Conservation (phyloP, 37 sponge, comb jelly and placozoan species). For the Lycopodina hypogea region DNA sequence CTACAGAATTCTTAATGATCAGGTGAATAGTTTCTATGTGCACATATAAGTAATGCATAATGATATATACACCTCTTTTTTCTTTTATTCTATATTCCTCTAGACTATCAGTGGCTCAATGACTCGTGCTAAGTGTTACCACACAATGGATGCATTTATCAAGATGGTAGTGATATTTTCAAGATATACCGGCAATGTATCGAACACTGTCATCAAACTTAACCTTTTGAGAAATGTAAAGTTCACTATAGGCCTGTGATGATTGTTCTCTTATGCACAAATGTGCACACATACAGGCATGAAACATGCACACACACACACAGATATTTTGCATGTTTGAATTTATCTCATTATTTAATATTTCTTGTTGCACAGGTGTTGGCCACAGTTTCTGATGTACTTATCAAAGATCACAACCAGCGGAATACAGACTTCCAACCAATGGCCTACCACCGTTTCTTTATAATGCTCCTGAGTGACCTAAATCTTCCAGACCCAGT, state of each 20-base stretch:
- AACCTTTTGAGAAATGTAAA: constrained; percentile 91
- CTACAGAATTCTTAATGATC: constrained; percentile 83
- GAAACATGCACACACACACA: no score
- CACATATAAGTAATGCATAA: background rate
- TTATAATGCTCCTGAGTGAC: constrained; percentile 95
- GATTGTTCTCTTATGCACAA: background rate
- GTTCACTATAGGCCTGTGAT: background rate
- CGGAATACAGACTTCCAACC: constrained; percentile 87
- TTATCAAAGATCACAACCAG: constrained; percentile 92
- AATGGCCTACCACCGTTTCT: constrained; percentile 96
- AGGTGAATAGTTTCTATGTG: constrained; percentile 17
- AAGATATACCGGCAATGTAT: constrained; percentile 79
- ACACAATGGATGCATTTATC: constrained; percentile 98
- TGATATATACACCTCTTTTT: background rate
- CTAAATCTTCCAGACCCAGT: constrained; percentile 86
- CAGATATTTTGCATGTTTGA: no score
- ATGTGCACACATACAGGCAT: background rate
- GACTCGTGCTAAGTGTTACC: constrained; percentile 95
- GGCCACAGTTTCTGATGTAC: constrained; percentile 71
- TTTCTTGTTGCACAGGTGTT: constrained; percentile 43
- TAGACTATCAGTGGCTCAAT: constrained; percentile 66
- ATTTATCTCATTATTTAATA: no score
- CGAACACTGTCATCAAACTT: constrained; percentile 83
- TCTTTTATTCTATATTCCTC: background rate
- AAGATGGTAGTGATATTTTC: constrained; percentile 93